Percentiles rank a stretch among this genome's conserved stretches.
Evolutionary conservation across 2,113 vertebrate genomes (phyloP).

Genomic region (Spermophilus dauricus): DNA sequence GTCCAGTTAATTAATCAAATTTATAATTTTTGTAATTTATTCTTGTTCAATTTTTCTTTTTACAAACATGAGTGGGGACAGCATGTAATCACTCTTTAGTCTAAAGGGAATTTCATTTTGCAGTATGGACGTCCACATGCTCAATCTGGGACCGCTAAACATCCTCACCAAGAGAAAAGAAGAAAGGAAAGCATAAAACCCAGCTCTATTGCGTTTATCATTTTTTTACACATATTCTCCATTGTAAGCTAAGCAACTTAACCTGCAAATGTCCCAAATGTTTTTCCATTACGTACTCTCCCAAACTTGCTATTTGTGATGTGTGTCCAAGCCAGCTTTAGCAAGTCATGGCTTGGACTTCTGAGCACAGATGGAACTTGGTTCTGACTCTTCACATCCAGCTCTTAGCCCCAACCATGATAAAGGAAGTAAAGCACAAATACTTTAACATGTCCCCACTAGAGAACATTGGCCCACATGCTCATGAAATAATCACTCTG

Average conservation of each 20-base stretch:
- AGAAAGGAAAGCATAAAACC: too few relatives aligned
- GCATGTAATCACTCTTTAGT: neutral
- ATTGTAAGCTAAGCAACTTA: too few relatives aligned
- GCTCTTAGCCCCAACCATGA: neutral
- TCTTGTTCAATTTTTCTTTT: neutral
- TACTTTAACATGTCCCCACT: neutral
- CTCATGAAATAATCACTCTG: neutral
- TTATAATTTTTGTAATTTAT: neutral
- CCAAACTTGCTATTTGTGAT: neutral
- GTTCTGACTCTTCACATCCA: neutral
- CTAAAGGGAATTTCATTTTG: neutral
- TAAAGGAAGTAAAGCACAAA: neutral
- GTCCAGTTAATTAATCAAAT: neutral
- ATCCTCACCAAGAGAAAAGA: neutral
- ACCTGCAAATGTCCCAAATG: neutral
- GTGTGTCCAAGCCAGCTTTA: neutral
- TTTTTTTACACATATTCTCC: neutral
- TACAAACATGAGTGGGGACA: neutral
- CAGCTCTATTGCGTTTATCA: neutral
- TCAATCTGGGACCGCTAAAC: neutral
- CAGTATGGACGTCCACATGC: too few relatives aligned
- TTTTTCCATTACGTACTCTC: neutral
- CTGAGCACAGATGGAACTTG: neutral
- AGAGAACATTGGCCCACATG: neutral
- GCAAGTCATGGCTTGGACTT: neutral